Base-by-base conservation (phyloP, 2,888 invertebrate genomes). In the Elysia crispata region DNA sequence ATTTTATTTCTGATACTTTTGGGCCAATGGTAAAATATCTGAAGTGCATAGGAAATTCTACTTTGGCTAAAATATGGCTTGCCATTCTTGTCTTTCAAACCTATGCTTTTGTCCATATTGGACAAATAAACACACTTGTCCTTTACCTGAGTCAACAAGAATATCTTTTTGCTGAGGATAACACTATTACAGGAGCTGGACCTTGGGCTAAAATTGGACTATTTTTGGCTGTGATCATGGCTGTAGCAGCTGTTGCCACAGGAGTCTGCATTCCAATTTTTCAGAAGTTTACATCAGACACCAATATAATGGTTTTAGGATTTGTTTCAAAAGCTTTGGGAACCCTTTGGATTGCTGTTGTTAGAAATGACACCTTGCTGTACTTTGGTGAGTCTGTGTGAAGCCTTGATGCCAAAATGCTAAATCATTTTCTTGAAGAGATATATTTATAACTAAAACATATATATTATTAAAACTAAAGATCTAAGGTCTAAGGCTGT, bases 31-130 rank as follows among this genome's bases (percentile, higher is more conserved):
- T 83, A 8, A 87, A 86, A 76, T 87, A 89, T 60, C 87, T 90
- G 81, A 87, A 85, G 75, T 90, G 90, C 82, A 83, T 85, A 60
- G 84, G 86, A 76, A 87, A 89, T 57, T 84, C 85, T 33, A 86
- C 88, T 8, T 86, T 90, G 72, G 84, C 89, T 20, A 89, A 88
- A 76, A 87, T 91, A 28, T 91, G 91, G 91, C 84, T 91, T 41
- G 89, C 90, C 31, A 90, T 91, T 78, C 78, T 91, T 67, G 90
- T 91, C 6, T 91, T 91, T 83, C 90, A 90, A 79, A 86, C 89
- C 6, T 91, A 90, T 82, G 90, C 91, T 15, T 87, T 91, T 82
- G 91, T 91, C 62, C 91, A 91, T 82, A 87, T 91, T 79, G 91
- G 91, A 64, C 91, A 91, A 78, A 89, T 90, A 62, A 88, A 90